Percentiles rank a stretch among this genome's conserved stretches.
Conservation (phyloP, 2,113 vertebrate species). For the Peromyscus maniculatus region DNA sequence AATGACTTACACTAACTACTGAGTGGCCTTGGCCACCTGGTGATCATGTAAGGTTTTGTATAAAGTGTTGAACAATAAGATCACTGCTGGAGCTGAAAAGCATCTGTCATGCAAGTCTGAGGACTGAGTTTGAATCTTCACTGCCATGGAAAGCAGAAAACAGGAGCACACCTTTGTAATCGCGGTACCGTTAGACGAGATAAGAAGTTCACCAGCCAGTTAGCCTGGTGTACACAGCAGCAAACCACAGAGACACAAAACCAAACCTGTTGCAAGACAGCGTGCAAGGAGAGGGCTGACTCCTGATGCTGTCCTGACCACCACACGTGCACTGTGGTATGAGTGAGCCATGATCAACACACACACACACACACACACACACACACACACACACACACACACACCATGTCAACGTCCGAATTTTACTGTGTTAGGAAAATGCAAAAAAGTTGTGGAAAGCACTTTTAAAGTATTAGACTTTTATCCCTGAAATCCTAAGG, state of each 20-base stretch:
- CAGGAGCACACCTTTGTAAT: not conserved
- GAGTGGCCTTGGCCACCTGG: not conserved
- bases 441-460: constrained; percentile 1
- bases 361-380: no score
- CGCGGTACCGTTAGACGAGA: not conserved
- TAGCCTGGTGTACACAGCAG: not conserved
- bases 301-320: no score
- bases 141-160: not conserved
- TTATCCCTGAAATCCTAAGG: not conserved
- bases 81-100: not conserved
- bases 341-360: not conserved
- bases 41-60: not conserved
- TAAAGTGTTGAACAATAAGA: constrained; percentile 25
- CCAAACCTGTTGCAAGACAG: not conserved
- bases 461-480: constrained; percentile 3
- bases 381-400: not conserved
- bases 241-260: not conserved
- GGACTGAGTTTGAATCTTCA: no score
- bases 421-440: constrained; percentile 49
- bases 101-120: not conserved
- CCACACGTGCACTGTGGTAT: not conserved
- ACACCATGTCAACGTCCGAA: not conserved
- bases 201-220: not conserved
- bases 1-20: not conserved
- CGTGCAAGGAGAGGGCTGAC: not conserved